Evolutionary conservation across 2,797 vertebrate genomes (phyloP), one percentile per base, ranked within the genome.

Genomic region (Neostethus bicornis): DNA sequence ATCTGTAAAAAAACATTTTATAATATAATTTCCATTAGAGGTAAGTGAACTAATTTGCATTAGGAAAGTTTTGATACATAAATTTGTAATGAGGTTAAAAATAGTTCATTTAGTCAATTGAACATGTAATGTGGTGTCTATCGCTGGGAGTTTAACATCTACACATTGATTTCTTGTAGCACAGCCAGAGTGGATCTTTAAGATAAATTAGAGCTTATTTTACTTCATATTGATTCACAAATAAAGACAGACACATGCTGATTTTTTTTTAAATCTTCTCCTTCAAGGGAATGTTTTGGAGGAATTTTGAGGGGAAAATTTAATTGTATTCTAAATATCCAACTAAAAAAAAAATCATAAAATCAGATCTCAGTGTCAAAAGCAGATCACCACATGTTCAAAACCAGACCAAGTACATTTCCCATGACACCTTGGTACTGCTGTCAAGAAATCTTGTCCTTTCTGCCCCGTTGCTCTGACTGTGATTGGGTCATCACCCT

Each of bases 381-480:
- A 37, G 42, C 16, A 61, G 41, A 66, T 39, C 55, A 39, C n/a
- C 46, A 57, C 5, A 9, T 69, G 52, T 63, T 47, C 32, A 39
- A 60, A 61, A 38, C 58, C 53, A 10, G n/a, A 24, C 42, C 39
- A 61, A 79, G 79, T 70, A 63, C 70, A 79, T 73, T 70, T 85
- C 77, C 68, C 74, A 70, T 50, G 73, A 73, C 54, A 59, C 52
- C 31, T 5, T 20, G 37, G 39, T 29, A 4, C 53, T 62, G 48
- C 73, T 73, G 48, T 73, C 43, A 63, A 44, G 32, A 52, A 68
- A 61, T 70, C 53, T 52, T 54, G 64, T 72, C 45, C 32, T 23
- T 16, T 49, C 54, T 61, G 62, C 43, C 57, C 71, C 53, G 12
- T 72, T 60, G 31, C 50, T 66, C 56, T 69, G 21, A 26, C 44